Base-by-base conservation (phyloP, 2,113 vertebrate genomes). In the Pluvianellus socialis region DNA sequence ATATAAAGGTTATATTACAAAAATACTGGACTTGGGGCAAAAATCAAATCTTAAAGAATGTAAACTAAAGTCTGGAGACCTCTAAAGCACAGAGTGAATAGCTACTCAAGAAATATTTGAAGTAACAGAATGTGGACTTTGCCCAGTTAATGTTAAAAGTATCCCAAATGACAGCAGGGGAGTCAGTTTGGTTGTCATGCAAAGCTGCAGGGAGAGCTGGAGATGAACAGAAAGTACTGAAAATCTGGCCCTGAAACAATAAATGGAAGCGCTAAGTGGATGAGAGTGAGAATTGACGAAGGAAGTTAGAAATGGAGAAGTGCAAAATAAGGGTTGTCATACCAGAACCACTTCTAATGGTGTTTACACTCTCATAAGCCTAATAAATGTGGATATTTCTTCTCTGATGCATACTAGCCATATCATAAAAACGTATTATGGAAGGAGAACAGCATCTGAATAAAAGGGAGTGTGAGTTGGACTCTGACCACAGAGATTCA, bases 1-100 rank as follows among this genome's bases (percentile, higher is more conserved):
- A 74, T 93, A 88, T 96, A 95, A 97, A 96, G 75, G 55, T 96
- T 96, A 72, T 90, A 85, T 95, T 96, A 74, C 61, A 95, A 72
- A 95, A 95, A 84, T 96, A 95, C 90, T 91, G 91, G 74, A 92
- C 79, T 94, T 80, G 82, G 35, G 70, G 65, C n/a, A 59, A 91
- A 96, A 97, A 94, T 44, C 24, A 47, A 90, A 85, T 96, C 93
- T 94, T 62, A 66, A 97, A 53, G 82, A 96, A 92, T 88, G 75
- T 88, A 86, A 98, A 92, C 89, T 94, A 42, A 92, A 88, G 70
- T 82, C 88, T 94, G 75, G 72, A 89, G 71, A 79, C 85, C 82
- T 75, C 84, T 62, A 55, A 86, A 94, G 77, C 91, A 45, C 58
- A 80, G 66, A 94, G 53, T 91, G 76, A 91, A 65, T 80, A 96